Base-by-base conservation (phyloP, 2,797 vertebrate genomes). In the Centropyge bicolor region DNA sequence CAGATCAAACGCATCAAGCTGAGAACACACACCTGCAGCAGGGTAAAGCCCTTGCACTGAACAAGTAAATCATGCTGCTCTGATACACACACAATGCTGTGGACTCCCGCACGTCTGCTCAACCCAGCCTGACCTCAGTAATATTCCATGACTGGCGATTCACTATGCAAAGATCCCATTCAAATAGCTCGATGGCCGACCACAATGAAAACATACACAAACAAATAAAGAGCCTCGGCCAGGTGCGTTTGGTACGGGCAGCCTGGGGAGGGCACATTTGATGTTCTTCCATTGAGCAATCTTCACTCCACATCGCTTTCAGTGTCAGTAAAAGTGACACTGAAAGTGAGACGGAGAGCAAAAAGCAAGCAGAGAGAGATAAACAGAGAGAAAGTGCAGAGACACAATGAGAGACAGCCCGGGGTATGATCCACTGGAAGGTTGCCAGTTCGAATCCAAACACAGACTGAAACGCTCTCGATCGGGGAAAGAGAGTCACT, bases 11-110 rank as follows among this genome's bases (percentile, higher is more conserved):
- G 20, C 83, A 64, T 67, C 89, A 77, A 63, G 71, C 75, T 87
- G 70, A 78, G 77, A 90, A 78, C 75, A 87, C 86, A 91, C 91
- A 91, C 89, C 90, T 90, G 92, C 87, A 88, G 86, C 66, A 22
- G 67, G 70, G 61, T 73, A 70, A 81, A 86, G 70, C 81, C 83
- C 68, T 62, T 12, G 22, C 45, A 80, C 74, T 84, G 69, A 84
- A 84, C 80, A 85, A 89, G 86, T 86, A 89, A 84, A 91, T 88
- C 85, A 84, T 73, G 70, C 35, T 61, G 78, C 68, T 83, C 59
- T 64, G 41, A 80, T 72, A 81, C 76, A 73, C 70, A 86, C 80
- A 85, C 79, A 86, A 60, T 74, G 8, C 78, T 22, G 11, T 22
- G 52, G 70, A 83, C 76, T 67, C 57, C 70, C 6, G 1, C 59